Evolutionary conservation across 2,888 invertebrate species (phyloP), one percentile per base, ranked within the genome.

Genomic region (Dolomedes plantarius): DNA sequence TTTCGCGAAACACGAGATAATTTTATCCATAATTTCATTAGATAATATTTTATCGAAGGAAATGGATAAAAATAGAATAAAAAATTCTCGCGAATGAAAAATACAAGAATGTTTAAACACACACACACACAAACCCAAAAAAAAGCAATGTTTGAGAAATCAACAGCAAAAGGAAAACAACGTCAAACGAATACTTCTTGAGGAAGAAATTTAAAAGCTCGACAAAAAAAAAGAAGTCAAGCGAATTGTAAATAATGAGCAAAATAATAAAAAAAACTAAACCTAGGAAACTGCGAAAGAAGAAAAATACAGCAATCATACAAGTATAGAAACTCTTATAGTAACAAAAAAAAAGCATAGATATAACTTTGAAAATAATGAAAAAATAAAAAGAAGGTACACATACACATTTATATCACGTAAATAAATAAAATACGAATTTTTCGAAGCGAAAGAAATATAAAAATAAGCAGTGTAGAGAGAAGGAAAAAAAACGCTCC

Each of bases 231-330:
- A 16, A 56, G 5, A 36, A 36, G 5, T 36, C n/a, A 41, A n/a
- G 28, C 23, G 65, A 79, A 82, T 75, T 27, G 28, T 62, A 75
- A 75, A 82, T 82, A 71, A 76, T 82, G 71, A 76, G 75, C 28
- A 16, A 76, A 75, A 75, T 64, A 82, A 69, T 41, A 67, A 75
- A 31, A 32, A 77, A 64, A n/a, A n/a, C n/a, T n/a, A n/a, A n/a
- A n/a, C n/a, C n/a, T n/a, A n/a, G n/a, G n/a, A n/a, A 74, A 23
- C 5, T 16, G 56, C 5, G 23, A 11, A 5, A 56, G 19, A 56
- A 56, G 56, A 56, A 65, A 31, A 39, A 74, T 19, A 36, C 16
- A 7, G 39, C 46, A 75, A 64, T 74, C 32, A 27, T 36, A 62
- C 46, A 13, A 36, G 32, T 28, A 73, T 64, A 41, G 36, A 46